Evolutionary conservation across 2,113 vertebrate species (phyloP), one percentile per base, ranked within the genome.

Genomic region (Dascyllus trimaculatus): DNA sequence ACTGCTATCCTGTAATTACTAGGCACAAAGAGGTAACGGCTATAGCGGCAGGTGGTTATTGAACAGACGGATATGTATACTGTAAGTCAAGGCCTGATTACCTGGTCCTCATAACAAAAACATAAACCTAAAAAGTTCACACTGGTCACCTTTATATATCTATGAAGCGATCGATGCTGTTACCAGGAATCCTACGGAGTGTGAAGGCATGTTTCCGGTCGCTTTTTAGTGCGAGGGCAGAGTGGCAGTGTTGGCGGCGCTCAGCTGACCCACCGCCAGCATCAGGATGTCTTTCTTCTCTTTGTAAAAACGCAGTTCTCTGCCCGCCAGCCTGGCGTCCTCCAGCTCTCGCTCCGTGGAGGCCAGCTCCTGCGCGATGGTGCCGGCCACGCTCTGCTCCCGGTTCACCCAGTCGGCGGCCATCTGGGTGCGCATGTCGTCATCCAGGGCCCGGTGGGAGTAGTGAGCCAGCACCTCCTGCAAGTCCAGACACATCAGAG

Each of bases 401-500:
- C 98, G 94, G 92, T 95, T 97, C 89, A 97, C 97, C 98, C 98
- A 99, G 91, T 99, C 98, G 48, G 96, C 93, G 0, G 97, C 97
- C 98, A 99, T 99, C 94, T 99, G 98, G 45, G 95, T 96, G 32
- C 98, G 92, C 90, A 99, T 99, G 85, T 99, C 98, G 0, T 99
- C 98, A 0, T 99, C 98, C 91, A 99, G 93, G 0, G 97, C 97
- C 0, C 98, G 96, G 93, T 99, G 97, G 2, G 98, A 99, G 68
- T 99, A 99, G 93, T 99, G 98, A 81, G 98, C 97, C 93, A 99
- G 90, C 58, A 99, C 98, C 66, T 99, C 98, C 98, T 99, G 86
- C n/a, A 71, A 38, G 43, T 59, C 62, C 9, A 62, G 32, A 2
- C 2, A 56, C 2, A 25, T 40, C 5, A 22, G 13, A 65, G 25